These are phyloP conservation scores for Paradisaea rubra DNA, from an alignment of 2,113 vertebrate species.

Conservation along the genomic window DNA sequence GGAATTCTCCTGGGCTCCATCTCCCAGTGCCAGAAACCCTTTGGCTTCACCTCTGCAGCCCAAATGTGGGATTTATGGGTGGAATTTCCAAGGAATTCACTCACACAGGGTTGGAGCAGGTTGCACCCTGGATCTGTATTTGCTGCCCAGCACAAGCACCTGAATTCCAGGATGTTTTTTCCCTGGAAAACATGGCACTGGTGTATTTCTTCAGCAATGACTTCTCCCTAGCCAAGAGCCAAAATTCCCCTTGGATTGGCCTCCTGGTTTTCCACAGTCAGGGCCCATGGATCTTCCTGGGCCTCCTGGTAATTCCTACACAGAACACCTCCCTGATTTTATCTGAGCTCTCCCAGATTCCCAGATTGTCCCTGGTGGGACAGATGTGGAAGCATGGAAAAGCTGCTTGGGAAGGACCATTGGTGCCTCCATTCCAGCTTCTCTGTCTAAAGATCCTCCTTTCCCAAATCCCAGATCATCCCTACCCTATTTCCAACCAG, in stretches of 20 bases:
- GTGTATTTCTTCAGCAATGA: not conserved
- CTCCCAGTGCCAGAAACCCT: not conserved
- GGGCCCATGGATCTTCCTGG: not conserved
- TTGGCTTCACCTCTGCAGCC: not conserved
- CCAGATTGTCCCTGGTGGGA: not conserved
- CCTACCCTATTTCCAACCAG: not conserved
- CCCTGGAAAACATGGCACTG: not conserved
- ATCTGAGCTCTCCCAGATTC: not conserved
- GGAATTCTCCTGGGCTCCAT: not conserved
- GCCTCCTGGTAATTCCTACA: not conserved
- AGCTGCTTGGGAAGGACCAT: not conserved
- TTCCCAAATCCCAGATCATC: not conserved
- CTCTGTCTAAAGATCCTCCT: not conserved
- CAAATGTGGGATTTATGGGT: not conserved
- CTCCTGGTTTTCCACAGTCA: not conserved
- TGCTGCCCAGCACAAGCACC: not conserved
- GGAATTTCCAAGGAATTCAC: not conserved
- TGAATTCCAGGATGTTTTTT: not conserved
- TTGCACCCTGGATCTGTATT: no score
- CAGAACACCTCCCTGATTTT: not conserved
- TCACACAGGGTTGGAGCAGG: not conserved
- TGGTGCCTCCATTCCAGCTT: not conserved
- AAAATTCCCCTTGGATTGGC: not conserved
- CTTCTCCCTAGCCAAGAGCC: not conserved
- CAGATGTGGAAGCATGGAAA: not conserved